Evolutionary conservation across 2,888 invertebrate genomes (phyloP).

Genomic region (Drosophila gaucha): DNA sequence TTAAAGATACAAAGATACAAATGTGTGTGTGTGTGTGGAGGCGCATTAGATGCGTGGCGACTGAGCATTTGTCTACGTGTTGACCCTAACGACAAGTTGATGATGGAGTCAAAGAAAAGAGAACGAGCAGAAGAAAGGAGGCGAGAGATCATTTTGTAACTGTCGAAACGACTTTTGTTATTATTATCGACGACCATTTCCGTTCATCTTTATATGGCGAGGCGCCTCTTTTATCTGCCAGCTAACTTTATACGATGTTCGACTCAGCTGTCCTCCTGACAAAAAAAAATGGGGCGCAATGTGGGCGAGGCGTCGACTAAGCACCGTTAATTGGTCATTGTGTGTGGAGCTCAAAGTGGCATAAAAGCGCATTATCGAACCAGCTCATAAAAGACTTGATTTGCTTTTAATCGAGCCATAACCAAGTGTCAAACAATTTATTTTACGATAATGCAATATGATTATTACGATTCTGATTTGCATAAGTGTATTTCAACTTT

Average conservation of each 20-base stretch:
- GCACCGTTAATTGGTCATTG: conserved; percentile 48
- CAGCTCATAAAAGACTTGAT: conserved; percentile 62
- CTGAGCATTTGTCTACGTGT: conserved; percentile 42
- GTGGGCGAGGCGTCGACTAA: conserved; percentile 54
- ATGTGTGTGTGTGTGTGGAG: conserved; percentile 24
- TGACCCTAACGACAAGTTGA: conserved; percentile 73
- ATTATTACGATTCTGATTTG: conserved; percentile 17
- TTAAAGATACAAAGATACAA: conserved; percentile 46
- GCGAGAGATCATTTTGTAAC: conserved; percentile 39
- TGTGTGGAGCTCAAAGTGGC: conserved; percentile 11
- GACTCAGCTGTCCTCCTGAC: conserved; percentile 1
- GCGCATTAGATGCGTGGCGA: conserved; percentile 32
- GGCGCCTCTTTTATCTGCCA: conserved; percentile 69
- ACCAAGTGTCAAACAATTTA: conserved; percentile 65
- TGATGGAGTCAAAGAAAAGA: conserved; percentile 27
- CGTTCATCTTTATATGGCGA: conserved; percentile 51
- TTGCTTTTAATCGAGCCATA: conserved; percentile 58
- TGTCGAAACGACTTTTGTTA: conserved; percentile 38
- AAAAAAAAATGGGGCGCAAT: conserved; percentile 12
- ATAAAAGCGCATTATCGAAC: conserved; percentile 14
- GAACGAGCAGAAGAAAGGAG: conserved; percentile 25
- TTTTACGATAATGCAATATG: conserved; percentile 45
- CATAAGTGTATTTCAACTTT: conserved; percentile 17
- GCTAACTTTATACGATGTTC: conserved; percentile 24
- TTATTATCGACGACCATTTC: conserved; percentile 56